Evolutionary conservation across 1,140 invertebrate genomes (phyloP).

Genomic region (Pomacea maculata): DNA sequence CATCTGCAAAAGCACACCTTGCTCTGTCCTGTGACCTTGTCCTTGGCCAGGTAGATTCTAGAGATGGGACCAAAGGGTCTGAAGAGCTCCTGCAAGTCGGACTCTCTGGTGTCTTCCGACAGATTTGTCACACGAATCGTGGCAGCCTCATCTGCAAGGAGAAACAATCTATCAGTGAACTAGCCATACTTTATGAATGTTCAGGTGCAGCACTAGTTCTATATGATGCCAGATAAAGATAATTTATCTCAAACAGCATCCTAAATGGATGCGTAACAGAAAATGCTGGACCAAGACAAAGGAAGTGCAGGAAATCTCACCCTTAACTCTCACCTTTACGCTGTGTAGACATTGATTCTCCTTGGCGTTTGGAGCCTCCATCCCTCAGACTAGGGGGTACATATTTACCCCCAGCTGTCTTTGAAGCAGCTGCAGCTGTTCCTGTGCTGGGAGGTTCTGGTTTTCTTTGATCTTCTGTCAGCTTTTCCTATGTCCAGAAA

Average conservation of each 20-base stretch:
- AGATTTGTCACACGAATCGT: slow-evolving; percentile 98
- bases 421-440: slow-evolving; percentile 15
- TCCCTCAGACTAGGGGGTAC: slow-evolving; percentile 89
- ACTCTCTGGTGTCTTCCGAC: slow-evolving; percentile 94
- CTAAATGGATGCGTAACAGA: no score
- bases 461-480: slow-evolving; percentile 43
- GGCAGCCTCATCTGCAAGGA: slow-evolving; percentile 74
- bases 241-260: no score
- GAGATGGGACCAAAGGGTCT: slow-evolving; percentile 88
- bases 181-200: neutral
- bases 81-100: slow-evolving; percentile 95
- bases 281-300: no score
- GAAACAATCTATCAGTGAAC: no score
- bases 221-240: no score
- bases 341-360: slow-evolving; percentile 74
- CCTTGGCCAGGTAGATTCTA: slow-evolving; percentile 89
- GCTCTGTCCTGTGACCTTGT: slow-evolving; percentile 71
- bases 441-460: slow-evolving; percentile 32
- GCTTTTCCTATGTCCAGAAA: slow-evolving; percentile 31
- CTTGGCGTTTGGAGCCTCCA: slow-evolving; percentile 76
- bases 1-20: slow-evolving; percentile 59
- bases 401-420: slow-evolving; percentile 66
- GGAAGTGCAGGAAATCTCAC: no score
- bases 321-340: slow-evolving; percentile 41
- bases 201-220: no score